Conservation (phyloP, 2,888 invertebrate species). For the Synergus umbraculus region DNA sequence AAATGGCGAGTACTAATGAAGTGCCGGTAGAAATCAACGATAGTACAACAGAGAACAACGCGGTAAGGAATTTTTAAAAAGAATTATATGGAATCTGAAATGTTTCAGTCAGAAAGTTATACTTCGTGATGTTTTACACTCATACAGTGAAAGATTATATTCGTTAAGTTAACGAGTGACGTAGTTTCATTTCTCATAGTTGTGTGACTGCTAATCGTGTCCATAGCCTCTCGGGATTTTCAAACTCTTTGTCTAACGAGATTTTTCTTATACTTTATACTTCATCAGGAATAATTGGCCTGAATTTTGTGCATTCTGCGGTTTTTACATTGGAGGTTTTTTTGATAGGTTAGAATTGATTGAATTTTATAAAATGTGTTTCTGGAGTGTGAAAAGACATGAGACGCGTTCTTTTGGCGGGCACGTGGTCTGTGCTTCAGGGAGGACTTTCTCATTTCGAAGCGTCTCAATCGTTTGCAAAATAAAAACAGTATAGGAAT, state of each 20-base stretch:
- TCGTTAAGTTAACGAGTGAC: constrained; percentile 41
- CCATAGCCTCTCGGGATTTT: constrained; percentile 30
- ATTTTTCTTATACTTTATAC: background rate
- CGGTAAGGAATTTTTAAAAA: constrained; percentile 21
- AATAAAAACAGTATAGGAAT: background rate
- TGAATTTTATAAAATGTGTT: background rate
- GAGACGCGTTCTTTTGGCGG: constrained; percentile 39
- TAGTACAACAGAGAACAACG: constrained; percentile 60
- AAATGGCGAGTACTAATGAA: constrained; percentile 73
- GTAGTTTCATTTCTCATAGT: constrained; percentile 26
- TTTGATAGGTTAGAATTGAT: background rate
- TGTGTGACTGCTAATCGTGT: constrained; percentile 31
- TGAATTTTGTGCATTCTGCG: background rate
- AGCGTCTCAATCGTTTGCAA: background rate
- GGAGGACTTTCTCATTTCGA: background rate
- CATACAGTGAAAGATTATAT: constrained; percentile 10
- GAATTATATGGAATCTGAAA: background rate
- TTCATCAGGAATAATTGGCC: background rate
- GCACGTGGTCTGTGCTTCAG: constrained; percentile 24
- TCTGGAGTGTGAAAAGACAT: background rate
- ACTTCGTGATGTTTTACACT: constrained; percentile 11
- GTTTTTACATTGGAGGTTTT: background rate
- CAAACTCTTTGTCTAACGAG: constrained; percentile 29
- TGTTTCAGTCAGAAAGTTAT: background rate
- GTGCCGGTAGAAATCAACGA: constrained; percentile 71